Percentiles rank a stretch among this genome's conserved stretches.
Evolutionary conservation across 1,140 invertebrate species (phyloP).

Genomic region (Drosophila micromelanica): DNA sequence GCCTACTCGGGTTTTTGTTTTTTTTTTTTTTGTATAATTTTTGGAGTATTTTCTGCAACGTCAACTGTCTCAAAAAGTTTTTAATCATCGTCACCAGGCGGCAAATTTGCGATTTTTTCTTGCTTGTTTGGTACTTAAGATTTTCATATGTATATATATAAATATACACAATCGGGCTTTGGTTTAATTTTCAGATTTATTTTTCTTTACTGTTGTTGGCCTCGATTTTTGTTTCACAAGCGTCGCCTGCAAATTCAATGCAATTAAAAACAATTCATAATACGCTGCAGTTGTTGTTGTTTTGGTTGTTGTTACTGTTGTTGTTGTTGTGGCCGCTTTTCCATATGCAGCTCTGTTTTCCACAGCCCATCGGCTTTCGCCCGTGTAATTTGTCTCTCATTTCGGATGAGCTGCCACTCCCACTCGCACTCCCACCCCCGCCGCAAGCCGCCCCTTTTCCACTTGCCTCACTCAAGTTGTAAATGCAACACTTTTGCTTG

Average conservation of each 20-base stretch:
- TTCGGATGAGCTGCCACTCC: not conserved
- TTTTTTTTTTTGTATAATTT: conserved; percentile 23
- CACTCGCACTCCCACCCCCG: too few species aligned
- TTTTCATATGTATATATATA: conserved; percentile 18
- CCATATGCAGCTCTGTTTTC: conserved; percentile 40
- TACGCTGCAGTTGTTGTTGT: conserved; percentile 1
- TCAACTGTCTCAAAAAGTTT: conserved; percentile 78
- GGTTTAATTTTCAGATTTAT: conserved; percentile 16
- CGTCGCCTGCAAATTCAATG: conserved; percentile 60
- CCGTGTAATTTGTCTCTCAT: conserved; percentile 30
- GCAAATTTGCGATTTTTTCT: conserved; percentile 34
- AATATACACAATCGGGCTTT: conserved; percentile 22
- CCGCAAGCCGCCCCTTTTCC: too few species aligned
- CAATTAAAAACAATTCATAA: conserved; percentile 82
- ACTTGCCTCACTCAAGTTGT: not conserved
- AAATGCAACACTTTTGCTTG: conserved; percentile 48
- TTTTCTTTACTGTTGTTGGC: conserved; percentile 36
- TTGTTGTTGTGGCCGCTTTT: conserved; percentile 29
- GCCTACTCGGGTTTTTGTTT: conserved; percentile 17
- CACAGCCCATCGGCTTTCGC: conserved; percentile 6
- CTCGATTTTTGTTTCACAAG: conserved; percentile 56
- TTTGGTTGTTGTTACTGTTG: conserved; percentile 1
- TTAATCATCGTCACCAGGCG: conserved; percentile 70
- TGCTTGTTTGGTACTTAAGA: conserved; percentile 51
- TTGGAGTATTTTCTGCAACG: conserved; percentile 57